Evolutionary conservation across 2,888 invertebrate species (phyloP).

Genomic region (Perithous albicinctus): DNA sequence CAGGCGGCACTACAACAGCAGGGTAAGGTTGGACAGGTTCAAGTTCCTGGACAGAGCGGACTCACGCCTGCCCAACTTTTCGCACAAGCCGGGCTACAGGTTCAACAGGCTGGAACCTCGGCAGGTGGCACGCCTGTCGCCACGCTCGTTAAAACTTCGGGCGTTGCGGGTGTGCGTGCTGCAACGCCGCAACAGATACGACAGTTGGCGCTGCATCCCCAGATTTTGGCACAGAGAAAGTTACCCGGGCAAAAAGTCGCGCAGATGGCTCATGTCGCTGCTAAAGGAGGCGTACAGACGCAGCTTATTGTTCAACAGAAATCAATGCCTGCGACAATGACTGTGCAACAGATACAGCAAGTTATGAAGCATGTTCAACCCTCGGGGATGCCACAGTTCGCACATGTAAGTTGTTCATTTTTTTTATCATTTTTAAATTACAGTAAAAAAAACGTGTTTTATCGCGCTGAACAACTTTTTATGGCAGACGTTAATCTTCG

Average conservation of each 20-base stretch:
- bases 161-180: conserved; percentile 85
- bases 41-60: conserved; percentile 80
- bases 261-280: conserved; percentile 86
- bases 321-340: conserved; percentile 88
- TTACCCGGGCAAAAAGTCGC: conserved; percentile 87
- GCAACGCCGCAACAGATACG: conserved; percentile 89
- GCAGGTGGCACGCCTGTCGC: conserved; percentile 86
- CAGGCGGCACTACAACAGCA: conserved; percentile 84
- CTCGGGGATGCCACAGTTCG: conserved; percentile 81
- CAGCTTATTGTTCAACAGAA: conserved; percentile 91
- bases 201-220: conserved; percentile 88
- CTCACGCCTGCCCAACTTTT: conserved; percentile 86
- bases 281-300: conserved; percentile 86
- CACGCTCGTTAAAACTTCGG: conserved; percentile 88
- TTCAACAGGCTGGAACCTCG: conserved; percentile 86
- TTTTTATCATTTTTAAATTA: no score
- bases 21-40: conserved; percentile 83
- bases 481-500: no score
- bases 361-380: conserved; percentile 88
- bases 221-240: conserved; percentile 87
- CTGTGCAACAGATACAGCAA: conserved; percentile 91
- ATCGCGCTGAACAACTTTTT: no score
- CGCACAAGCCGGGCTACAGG: conserved; percentile 86
- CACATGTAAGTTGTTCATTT: conserved; percentile 79
- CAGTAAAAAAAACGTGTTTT: no score